Percentiles rank a stretch among this genome's conserved stretches.
Conservation (phyloP, 1,140 invertebrate genomes). For the Laupala kohalensis region DNA sequence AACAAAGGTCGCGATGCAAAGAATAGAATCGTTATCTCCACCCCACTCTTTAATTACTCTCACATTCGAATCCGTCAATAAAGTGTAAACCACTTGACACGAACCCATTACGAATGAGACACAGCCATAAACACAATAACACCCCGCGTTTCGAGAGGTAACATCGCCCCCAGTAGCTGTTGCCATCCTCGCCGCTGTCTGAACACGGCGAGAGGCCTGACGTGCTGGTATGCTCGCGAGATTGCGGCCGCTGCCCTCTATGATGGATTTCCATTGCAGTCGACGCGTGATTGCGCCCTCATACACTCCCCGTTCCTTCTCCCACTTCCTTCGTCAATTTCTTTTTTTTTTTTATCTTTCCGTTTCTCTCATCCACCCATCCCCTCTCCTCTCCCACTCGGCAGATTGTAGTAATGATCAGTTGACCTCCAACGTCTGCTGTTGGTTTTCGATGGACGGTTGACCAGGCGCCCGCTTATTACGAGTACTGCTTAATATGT, state of each 20-base stretch:
- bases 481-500: not conserved
- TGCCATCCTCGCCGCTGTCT: too few species aligned
- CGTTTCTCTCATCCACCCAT: not conserved
- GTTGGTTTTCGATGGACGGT: not conserved
- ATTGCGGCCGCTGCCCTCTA: not conserved
- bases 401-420: not conserved
- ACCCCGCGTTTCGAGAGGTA: too few species aligned
- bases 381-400: not conserved
- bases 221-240: not conserved
- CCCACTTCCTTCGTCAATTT: not conserved
- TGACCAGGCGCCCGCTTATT: not conserved
- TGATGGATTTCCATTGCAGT: not conserved
- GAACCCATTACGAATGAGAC: too few species aligned
- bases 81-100: too few species aligned
- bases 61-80: too few species aligned
- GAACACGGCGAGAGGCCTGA: too few species aligned
- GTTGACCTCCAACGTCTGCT: not conserved
- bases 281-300: not conserved
- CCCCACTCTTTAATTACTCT: too few species aligned
- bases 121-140: too few species aligned
- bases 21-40: too few species aligned
- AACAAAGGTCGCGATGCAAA: too few species aligned
- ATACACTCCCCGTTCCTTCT: not conserved
- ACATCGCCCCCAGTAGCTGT: too few species aligned
- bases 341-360: not conserved